Percentiles rank a stretch among this genome's conserved stretches.
phyloP scores from a whole-genome alignment of 2,888 invertebrate species.

The Sipha maydis region DNA sequence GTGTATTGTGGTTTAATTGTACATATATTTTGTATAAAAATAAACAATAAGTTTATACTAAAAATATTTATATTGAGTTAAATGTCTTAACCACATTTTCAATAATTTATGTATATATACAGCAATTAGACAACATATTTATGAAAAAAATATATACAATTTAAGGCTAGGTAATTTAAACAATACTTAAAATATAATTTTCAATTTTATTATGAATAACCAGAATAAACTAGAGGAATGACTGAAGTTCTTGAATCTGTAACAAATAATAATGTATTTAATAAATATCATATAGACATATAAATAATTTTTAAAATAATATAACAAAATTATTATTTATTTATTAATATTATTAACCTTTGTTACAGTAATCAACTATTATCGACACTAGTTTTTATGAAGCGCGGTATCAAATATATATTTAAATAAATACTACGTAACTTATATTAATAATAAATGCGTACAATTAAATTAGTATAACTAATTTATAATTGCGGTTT shows the following conservation, averaged over 20 bases:
- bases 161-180: not conserved
- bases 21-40: not conserved
- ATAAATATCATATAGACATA: too few species aligned
- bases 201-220: not conserved
- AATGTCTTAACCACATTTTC: not conserved
- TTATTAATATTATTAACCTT: too few species aligned
- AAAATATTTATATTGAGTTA: not conserved
- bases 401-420: too few species aligned
- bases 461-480: too few species aligned
- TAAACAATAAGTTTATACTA: not conserved
- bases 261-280: slow-evolving; percentile 27
- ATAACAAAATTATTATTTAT: not conserved
- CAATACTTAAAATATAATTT: not conserved
- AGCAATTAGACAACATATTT: not conserved
- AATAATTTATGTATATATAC: not conserved
- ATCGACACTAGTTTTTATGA: too few species aligned
- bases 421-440: too few species aligned
- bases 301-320: not conserved
- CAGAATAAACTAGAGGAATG: not conserved
- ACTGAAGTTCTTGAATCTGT: slow-evolving; percentile 58
- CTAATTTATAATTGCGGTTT: too few species aligned
- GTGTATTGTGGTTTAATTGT: not conserved
- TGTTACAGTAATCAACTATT: too few species aligned
- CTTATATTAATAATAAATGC: too few species aligned
- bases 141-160: not conserved